Evolutionary conservation across 1,140 invertebrate species (phyloP).

Genomic region (Forficula auricularia): DNA sequence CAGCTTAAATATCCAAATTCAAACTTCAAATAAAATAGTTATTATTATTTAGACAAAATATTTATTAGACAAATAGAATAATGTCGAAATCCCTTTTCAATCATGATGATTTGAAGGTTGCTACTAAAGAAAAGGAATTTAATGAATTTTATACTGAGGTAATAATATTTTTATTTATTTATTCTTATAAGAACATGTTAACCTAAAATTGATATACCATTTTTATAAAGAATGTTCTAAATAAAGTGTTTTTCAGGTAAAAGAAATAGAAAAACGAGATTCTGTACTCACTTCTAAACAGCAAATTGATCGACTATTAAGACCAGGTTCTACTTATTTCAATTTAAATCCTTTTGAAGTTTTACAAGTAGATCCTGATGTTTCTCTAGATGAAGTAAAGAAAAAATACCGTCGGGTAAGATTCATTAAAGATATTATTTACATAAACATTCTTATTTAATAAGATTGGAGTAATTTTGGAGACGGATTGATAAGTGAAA

Average conservation of each 20-base stretch:
- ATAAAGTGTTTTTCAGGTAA: conserved; percentile 50
- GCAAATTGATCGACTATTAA: conserved; percentile 81
- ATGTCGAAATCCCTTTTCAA: too few species aligned
- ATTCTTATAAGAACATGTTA: conserved; percentile 28
- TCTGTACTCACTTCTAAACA: conserved; percentile 80
- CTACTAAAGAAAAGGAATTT: conserved; percentile 36
- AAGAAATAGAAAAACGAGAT: conserved; percentile 85
- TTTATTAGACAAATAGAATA: too few species aligned
- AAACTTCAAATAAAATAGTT: too few species aligned
- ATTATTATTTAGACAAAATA: too few species aligned
- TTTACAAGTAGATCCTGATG: conserved; percentile 81
- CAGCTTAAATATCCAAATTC: too few species aligned
- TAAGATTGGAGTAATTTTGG: too few species aligned
- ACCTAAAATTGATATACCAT: conserved; percentile 23
- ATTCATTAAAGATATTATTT: conserved; percentile 7
- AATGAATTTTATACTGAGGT: conserved; percentile 49
- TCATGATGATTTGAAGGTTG: too few species aligned
- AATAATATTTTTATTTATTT: conserved; percentile 14
- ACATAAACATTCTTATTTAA: conserved; percentile 8
- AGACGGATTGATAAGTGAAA: too few species aligned
- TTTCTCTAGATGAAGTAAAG: conserved; percentile 77
- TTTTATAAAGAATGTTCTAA: conserved; percentile 9
- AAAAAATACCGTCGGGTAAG: conserved; percentile 81
- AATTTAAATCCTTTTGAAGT: conserved; percentile 95
- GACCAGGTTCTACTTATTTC: conserved; percentile 88